A percentile compares a stretch with the other conserved stretches of the same genome.
phyloP scores from a whole-genome alignment of 2,113 vertebrate genomes.

The Sylvilagus bachmani region DNA sequence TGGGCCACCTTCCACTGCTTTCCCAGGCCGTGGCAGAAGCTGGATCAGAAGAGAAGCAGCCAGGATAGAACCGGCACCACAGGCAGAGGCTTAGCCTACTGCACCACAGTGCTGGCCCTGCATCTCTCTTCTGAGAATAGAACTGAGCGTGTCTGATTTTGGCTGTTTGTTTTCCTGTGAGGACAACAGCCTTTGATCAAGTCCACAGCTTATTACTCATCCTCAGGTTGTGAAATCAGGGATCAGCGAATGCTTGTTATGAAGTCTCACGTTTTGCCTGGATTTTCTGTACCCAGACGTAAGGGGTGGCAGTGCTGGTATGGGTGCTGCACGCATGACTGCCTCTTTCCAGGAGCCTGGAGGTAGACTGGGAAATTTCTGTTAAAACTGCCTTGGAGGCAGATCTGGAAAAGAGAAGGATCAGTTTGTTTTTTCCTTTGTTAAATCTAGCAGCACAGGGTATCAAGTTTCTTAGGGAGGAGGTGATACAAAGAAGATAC shows the following conservation, averaged over 20 bases:
- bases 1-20: too few species aligned
- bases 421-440: not conserved
- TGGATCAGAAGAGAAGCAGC: too few species aligned
- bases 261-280: not conserved
- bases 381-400: not conserved
- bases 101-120: too few species aligned
- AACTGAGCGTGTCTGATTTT: not conserved
- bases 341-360: not conserved
- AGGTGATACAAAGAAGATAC: not conserved
- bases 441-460: not conserved
- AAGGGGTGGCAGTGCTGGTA: not conserved
- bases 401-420: not conserved
- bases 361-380: not conserved
- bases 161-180: not conserved
- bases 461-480: not conserved
- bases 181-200: not conserved
- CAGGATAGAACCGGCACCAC: too few species aligned
- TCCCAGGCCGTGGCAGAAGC: too few species aligned
- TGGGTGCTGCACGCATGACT: not conserved
- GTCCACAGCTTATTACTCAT: too few species aligned
- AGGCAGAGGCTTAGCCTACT: too few species aligned
- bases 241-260: not conserved
- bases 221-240: not conserved
- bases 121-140: not conserved
- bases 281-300: not conserved